Conservation (phyloP, 2,797 vertebrate species). For the Leucoraja ocellata region DNA sequence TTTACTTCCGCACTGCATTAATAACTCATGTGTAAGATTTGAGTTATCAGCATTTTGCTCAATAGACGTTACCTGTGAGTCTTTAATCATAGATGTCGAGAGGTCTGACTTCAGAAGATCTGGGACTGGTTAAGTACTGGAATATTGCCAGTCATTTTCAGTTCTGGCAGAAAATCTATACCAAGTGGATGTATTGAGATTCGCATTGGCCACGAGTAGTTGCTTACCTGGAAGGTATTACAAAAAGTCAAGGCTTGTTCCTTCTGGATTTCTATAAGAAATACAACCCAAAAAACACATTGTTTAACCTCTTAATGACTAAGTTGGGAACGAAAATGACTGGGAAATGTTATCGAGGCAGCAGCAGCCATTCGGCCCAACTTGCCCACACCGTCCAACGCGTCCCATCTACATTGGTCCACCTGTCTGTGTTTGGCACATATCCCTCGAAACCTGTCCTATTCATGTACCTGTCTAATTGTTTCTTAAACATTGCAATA, state of each 20-base stretch:
- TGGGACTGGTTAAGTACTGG: not conserved
- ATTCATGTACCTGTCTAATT: no score
- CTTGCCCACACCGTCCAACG: no score
- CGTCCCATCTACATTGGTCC: no score
- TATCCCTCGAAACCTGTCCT: no score
- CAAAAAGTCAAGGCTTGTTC: not conserved
- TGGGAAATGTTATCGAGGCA: not conserved
- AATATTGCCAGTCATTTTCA: slow-evolving; percentile 21
- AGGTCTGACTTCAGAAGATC: not conserved
- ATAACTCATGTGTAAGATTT: not conserved
- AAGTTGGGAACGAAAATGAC: not conserved
- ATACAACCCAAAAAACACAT: not conserved
- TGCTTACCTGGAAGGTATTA: not conserved
- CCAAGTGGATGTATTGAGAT: not conserved
- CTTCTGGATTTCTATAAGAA: not conserved
- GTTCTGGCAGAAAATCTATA: slow-evolving; percentile 26
- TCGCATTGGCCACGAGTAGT: not conserved
- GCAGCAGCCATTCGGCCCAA: no score
- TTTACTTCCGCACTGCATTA: not conserved
- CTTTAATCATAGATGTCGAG: not conserved
- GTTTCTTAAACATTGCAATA: no score
- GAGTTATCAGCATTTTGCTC: not conserved
- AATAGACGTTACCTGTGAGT: not conserved
- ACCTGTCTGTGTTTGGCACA: no score
- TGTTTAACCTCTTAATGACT: not conserved